phyloP scores from a whole-genome alignment of 2,797 vertebrate genomes.

The Momotus momota region DNA sequence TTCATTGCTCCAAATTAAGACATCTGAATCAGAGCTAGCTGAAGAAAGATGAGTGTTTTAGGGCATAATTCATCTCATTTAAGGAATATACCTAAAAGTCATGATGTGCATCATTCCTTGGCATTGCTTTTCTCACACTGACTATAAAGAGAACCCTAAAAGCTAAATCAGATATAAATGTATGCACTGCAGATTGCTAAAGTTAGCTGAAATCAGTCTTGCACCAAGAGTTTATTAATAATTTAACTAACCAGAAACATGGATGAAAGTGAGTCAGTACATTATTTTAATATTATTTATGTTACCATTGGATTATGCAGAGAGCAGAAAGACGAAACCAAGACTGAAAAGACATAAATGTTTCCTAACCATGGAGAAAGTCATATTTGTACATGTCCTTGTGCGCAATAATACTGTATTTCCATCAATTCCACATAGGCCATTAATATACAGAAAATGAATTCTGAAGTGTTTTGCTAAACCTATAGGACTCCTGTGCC shows the following conservation, averaged over 20 bases:
- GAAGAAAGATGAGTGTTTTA: not conserved
- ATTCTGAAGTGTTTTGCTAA: not conserved
- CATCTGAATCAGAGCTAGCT: not conserved
- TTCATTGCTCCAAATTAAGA: not conserved
- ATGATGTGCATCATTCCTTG: not conserved
- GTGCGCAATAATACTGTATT: not conserved
- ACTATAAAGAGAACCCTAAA: not conserved
- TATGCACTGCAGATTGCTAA: not conserved
- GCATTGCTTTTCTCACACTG: not conserved
- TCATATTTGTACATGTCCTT: not conserved
- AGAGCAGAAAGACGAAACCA: constrained; percentile 8
- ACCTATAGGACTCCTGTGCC: not conserved
- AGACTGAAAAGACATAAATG: constrained; percentile 16
- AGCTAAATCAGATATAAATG: not conserved
- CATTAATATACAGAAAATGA: constrained; percentile 13
- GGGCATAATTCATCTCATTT: not conserved
- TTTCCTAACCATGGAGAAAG: constrained; percentile 4
- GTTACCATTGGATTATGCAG: not conserved
- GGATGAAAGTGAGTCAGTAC: not conserved
- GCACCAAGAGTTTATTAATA: constrained; percentile 16
- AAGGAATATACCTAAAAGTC: constrained; percentile 2
- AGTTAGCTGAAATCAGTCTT: constrained; percentile 27
- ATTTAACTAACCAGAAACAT: constrained; percentile 32
- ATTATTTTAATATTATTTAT: constrained; percentile 45
- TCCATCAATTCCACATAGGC: not conserved